phyloP scores from a whole-genome alignment of 2,113 vertebrate genomes.

The Mandrillus leucophaeus region DNA sequence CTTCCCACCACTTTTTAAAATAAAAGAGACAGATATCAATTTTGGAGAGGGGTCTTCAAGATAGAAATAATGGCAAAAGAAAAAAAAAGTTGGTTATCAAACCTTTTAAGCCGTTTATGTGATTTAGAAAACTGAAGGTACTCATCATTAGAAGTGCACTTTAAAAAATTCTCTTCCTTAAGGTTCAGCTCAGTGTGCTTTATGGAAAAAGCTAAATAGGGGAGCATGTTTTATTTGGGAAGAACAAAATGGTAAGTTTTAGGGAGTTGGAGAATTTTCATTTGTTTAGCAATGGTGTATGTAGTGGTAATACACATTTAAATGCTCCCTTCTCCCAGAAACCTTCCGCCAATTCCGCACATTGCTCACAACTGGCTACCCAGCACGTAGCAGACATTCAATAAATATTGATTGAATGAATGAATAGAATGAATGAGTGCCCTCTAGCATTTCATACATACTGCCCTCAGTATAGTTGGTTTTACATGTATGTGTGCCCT shows the following conservation, averaged over 20 bases:
- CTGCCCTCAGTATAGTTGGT: background rate
- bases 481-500: background rate
- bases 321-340: background rate
- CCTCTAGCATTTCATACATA: background rate
- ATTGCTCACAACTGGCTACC: background rate
- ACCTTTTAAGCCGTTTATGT: background rate
- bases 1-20: background rate
- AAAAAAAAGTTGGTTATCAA: background rate
- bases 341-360: background rate
- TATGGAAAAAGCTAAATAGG: background rate
- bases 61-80: background rate
- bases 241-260: background rate
- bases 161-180: background rate
- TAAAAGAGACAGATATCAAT: background rate
- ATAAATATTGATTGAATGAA: background rate
- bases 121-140: background rate
- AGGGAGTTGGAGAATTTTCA: background rate
- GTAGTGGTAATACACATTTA: background rate
- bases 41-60: background rate
- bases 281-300: background rate
- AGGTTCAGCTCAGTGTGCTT: background rate
- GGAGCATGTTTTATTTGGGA: background rate
- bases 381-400: background rate
- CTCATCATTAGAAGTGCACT: background rate
- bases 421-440: background rate